Evolutionary conservation across 2,888 invertebrate species (phyloP).

Genomic region (Morinoia aosen): DNA sequence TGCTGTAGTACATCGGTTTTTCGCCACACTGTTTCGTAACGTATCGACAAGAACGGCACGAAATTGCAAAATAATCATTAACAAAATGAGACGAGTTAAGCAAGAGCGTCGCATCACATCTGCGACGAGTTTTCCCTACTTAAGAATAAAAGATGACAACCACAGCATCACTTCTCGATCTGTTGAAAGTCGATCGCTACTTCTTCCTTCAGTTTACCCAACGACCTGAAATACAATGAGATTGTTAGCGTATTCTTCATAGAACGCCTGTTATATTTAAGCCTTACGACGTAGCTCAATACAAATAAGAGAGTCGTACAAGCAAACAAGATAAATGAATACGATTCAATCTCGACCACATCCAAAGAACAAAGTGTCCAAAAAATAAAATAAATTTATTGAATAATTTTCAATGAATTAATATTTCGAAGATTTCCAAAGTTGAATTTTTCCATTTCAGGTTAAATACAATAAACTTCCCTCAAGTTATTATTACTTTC

Average conservation of each 20-base stretch:
- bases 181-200: neutral
- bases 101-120: neutral
- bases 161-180: neutral
- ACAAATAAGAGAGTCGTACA: neutral
- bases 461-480: neutral
- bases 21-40: neutral
- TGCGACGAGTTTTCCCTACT: neutral
- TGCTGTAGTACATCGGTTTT: too few relatives aligned
- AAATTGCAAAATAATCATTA: neutral
- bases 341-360: neutral
- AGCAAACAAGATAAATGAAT: neutral
- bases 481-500: neutral
- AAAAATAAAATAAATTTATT: neutral
- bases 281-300: neutral
- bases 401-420: too few relatives aligned
- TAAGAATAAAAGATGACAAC: neutral
- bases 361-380: neutral
- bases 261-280: neutral
- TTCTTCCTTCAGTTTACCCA: neutral
- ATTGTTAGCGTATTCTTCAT: neutral
- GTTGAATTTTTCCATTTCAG: neutral
- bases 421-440: neutral
- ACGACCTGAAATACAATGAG: neutral
- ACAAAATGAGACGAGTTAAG: neutral
- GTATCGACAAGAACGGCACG: neutral